Evolutionary conservation across 2,797 vertebrate genomes (phyloP).

Genomic region (Ispidina lecontei): DNA sequence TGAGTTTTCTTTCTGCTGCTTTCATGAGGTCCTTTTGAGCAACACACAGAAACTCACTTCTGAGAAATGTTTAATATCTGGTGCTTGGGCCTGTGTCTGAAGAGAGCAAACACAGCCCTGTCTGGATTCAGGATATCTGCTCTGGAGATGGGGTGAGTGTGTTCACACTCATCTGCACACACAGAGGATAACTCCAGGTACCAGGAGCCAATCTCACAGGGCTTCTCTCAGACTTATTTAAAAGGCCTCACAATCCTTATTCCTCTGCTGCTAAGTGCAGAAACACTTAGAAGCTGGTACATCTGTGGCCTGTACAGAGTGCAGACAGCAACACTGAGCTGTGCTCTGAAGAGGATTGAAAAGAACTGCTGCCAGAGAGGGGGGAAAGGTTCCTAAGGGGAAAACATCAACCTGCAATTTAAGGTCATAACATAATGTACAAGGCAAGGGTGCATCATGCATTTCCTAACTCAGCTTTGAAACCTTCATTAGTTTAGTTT

Average conservation of each 20-base stretch:
- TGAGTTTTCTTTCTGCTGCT: neutral
- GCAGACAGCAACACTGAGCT: neutral
- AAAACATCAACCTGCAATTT: neutral
- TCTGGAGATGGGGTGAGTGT: neutral
- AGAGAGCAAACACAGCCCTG: neutral
- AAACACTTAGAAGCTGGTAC: neutral
- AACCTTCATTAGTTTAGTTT: neutral
- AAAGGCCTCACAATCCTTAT: neutral
- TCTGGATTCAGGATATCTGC: neutral
- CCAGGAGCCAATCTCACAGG: neutral
- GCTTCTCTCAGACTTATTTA: neutral
- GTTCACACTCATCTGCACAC: neutral
- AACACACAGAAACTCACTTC: neutral
- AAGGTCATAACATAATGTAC: neutral
- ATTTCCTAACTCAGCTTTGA: neutral
- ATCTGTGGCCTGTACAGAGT: neutral
- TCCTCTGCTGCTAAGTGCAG: neutral
- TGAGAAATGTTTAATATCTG: neutral
- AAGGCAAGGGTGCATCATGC: rapidly evolving
- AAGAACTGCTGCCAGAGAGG: neutral
- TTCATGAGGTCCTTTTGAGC: neutral
- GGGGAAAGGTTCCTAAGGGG: neutral
- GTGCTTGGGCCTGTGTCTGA: neutral
- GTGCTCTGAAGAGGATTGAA: neutral
- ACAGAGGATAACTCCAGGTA: neutral